A percentile compares a stretch with the other conserved stretches of the same genome.
These are phyloP conservation scores for Uromys caudimaculatus DNA, from an alignment of 2,797 vertebrate genomes.

Conservation along the genomic window DNA sequence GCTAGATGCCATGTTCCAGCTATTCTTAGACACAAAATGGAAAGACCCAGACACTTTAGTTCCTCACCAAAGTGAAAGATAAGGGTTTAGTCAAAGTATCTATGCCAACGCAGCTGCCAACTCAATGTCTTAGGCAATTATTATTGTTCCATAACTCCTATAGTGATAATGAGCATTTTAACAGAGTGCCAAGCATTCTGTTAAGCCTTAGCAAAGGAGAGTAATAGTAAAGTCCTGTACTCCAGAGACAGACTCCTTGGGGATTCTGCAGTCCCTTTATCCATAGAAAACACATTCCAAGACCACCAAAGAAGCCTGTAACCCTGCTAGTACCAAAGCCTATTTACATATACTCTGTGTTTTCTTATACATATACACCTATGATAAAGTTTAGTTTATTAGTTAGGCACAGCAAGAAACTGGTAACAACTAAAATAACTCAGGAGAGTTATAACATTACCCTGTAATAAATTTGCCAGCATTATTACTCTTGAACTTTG, in stretches of 20 bases:
- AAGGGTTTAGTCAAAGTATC: slow-evolving; percentile 30
- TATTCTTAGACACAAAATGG: not conserved
- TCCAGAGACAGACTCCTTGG: not conserved
- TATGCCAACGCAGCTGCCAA: not conserved
- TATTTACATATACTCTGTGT: not conserved
- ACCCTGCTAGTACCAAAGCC: not conserved
- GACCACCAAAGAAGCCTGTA: not conserved
- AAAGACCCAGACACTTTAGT: not conserved
- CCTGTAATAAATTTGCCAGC: not conserved
- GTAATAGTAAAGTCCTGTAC: not conserved
- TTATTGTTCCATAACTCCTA: not conserved
- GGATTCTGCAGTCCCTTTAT: not conserved
- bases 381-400: not conserved
- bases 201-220: not conserved
- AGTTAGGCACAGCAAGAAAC: not conserved
- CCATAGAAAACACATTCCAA: not conserved
- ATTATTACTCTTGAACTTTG: not conserved
- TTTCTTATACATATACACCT: not conserved
- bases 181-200: not conserved
- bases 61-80: not conserved
- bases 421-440: not conserved
- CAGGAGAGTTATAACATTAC: not conserved
- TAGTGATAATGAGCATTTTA: not conserved
- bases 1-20: not conserved
- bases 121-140: not conserved